Evolutionary conservation across 2,888 invertebrate species (phyloP).

Genomic region (Dascillus cervinus): DNA sequence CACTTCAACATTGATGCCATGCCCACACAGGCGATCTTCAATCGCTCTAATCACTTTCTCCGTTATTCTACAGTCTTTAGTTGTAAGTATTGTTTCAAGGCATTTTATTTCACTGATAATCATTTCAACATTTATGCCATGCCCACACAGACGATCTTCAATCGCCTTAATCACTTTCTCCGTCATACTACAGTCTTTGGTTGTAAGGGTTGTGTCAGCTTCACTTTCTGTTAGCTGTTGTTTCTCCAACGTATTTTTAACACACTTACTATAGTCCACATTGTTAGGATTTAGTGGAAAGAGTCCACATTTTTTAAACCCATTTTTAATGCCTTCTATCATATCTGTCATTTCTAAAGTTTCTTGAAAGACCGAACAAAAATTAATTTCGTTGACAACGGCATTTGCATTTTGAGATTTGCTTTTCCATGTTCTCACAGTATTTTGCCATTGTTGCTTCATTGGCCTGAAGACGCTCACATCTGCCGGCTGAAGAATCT

Average conservation of each 20-base stretch:
- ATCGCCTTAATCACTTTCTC: conserved; percentile 3
- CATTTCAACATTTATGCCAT: too few relatives aligned
- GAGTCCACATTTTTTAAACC: conserved; percentile 20
- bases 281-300: conserved; percentile 19
- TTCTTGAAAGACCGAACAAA: too few relatives aligned
- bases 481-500: conserved; percentile 10
- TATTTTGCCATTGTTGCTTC: conserved; percentile 17
- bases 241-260: too few relatives aligned
- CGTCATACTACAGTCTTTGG: conserved; percentile 1
- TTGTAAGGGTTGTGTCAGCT: neutral
- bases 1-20: conserved; percentile 4
- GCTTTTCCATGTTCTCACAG: conserved; percentile 14
- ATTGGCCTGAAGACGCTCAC: conserved; percentile 6
- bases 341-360: too few relatives aligned
- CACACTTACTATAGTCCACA: conserved; percentile 21
- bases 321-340: conserved; percentile 16
- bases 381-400: too few relatives aligned
- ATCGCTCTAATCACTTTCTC: conserved; percentile 3
- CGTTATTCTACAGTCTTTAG: too few relatives aligned
- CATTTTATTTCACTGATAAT: neutral
- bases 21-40: too few relatives aligned
- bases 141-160: too few relatives aligned
- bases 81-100: neutral
- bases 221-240: conserved; percentile 14
- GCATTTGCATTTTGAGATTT: conserved; percentile 9